A percentile compares a stretch with the other conserved stretches of the same genome.
These are phyloP conservation scores for Antedon mediterranea DNA, from an alignment of 53 echinoderm and acorn worm genomes.

Conservation along the genomic window DNA sequence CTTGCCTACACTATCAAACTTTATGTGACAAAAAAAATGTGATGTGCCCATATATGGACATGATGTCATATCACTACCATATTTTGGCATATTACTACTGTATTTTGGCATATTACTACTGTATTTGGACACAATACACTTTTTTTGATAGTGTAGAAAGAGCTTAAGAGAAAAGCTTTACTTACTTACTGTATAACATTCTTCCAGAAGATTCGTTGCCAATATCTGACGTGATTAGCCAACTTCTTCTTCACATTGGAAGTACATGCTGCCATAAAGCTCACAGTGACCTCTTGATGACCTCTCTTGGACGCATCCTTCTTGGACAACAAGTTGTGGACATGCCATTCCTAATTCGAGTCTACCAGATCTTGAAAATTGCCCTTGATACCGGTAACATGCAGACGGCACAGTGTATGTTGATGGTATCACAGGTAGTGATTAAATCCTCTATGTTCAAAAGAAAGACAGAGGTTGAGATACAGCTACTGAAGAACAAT, in stretches of 20 bases:
- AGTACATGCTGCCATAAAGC: slow-evolving; percentile 69
- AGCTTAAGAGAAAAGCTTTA: too few species aligned
- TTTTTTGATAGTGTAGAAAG: too few species aligned
- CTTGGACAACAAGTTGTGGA: slow-evolving; percentile 37
- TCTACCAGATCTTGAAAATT: slow-evolving; percentile 53
- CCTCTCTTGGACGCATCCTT: slow-evolving; percentile 48
- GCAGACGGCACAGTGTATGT: slow-evolving; percentile 55
- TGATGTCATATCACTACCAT: too few species aligned
- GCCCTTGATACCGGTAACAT: slow-evolving; percentile 36
- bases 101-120: too few species aligned
- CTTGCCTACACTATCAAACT: too few species aligned
- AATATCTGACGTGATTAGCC: slow-evolving; percentile 30
- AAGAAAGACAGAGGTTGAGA: slow-evolving; percentile 28
- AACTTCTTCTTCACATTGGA: slow-evolving; percentile 67
- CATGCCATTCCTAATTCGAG: slow-evolving; percentile 29
- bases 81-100: too few species aligned
- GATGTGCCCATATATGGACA: too few species aligned
- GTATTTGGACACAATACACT: too few species aligned
- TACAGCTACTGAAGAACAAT: slow-evolving; percentile 16
- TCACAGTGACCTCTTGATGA: slow-evolving; percentile 38
- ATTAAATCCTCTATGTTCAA: slow-evolving; percentile 57
- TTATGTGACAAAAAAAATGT: too few species aligned
- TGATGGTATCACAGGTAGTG: slow-evolving; percentile 53
- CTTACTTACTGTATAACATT: too few species aligned
- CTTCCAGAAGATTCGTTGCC: slow-evolving; percentile 12